Conservation (phyloP, 2,113 vertebrate species). For the Zosterops borbonicus region DNA sequence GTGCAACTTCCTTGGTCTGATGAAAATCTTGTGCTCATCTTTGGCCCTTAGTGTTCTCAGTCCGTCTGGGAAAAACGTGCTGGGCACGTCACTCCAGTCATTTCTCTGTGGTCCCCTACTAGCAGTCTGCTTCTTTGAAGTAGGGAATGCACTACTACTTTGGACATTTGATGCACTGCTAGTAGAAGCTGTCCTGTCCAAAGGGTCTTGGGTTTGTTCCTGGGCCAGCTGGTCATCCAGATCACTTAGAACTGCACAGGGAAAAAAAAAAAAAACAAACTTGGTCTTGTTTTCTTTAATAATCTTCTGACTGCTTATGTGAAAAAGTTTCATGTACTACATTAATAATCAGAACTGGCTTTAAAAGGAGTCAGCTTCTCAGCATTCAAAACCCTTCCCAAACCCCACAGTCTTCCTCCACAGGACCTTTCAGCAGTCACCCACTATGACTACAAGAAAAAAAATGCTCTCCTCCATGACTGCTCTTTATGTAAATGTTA, state of each 20-base stretch:
- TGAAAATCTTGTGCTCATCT: constrained; percentile 71
- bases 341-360: background rate
- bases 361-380: background rate
- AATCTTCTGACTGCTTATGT: background rate
- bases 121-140: background rate
- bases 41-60: constrained; percentile 68
- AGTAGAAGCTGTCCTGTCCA: background rate
- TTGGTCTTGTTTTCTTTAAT: background rate
- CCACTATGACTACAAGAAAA: background rate
- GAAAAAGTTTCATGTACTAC: background rate
- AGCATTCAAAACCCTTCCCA: background rate
- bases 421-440: background rate
- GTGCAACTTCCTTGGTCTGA: constrained; percentile 73
- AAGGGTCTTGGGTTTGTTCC: constrained; percentile 65
- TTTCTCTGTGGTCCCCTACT: constrained; percentile 34
- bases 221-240: constrained; percentile 78
- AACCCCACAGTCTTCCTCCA: background rate
- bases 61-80: constrained; percentile 68
- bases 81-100: constrained; percentile 39
- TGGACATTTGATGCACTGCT: constrained; percentile 17
- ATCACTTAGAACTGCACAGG: constrained; percentile 75
- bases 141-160: background rate
- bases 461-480: background rate
- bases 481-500: background rate
- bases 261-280: background rate